Evolutionary conservation across 2,797 vertebrate species (phyloP), one percentile per base, ranked within the genome.

Genomic region (Liparis tanakae): DNA sequence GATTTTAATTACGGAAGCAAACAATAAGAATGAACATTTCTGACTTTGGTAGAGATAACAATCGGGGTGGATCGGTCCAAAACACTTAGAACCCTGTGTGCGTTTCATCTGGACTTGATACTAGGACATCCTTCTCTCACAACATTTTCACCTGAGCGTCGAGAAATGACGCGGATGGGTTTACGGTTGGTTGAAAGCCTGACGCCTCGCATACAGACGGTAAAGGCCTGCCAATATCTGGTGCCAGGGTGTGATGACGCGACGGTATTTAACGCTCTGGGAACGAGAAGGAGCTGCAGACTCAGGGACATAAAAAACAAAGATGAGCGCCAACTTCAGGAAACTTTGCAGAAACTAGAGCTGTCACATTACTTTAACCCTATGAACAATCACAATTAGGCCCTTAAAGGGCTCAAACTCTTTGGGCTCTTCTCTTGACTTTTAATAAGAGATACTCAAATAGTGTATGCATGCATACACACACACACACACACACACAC

Each of bases 401-500:
- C 30, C 54, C 20, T 20, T 58, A 65, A 59, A 54, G 20, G 53
- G 33, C 20, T 37, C 41, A 67, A 57, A 71, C 67, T 76, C 43
- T 43, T 3, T 43, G 3, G 39, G 59, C 15, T 72, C 7, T 33
- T 43, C 22, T 70, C 44, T 67, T 46, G 62, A 75, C 55, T 59
- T 70, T 80, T 63, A 48, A 54, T 62, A 54, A 51, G 34, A 75
- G 22, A 22, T 0, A 22, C 60, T 63, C 9, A 67, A 17, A 65
- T 33, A 74, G 18, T 17, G 22, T 58, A 66, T 46, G 36, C 25
- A 56, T 64, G 69, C 60, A 10, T 17, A 60, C 63, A 67, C 46
- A 70, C 68, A 68, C 57, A 54, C 63, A 67, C 46, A 57, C 70
- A 74, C 46, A 64, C 70, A 74, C 64, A 46, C 55, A 57, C 50